Conservation (phyloP, 2,888 invertebrate species). For the Synergus gifuensis region DNA sequence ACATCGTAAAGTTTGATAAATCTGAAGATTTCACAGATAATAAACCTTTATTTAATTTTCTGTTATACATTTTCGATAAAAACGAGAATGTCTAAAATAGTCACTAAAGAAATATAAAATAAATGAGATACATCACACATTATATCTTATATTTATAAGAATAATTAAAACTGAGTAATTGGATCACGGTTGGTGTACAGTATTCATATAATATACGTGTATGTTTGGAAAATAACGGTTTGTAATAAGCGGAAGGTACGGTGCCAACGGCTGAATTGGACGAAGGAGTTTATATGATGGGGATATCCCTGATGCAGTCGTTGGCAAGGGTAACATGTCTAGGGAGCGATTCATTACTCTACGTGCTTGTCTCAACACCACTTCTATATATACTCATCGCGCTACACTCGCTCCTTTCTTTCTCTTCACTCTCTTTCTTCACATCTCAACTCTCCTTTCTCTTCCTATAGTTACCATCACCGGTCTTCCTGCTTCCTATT, state of each 20-base stretch:
- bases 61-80: too few relatives aligned
- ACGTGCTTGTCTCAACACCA: constrained; percentile 61
- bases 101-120: too few relatives aligned
- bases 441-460: not conserved
- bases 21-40: too few relatives aligned
- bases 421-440: not conserved
- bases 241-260: constrained; percentile 27
- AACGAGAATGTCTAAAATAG: too few relatives aligned
- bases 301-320: constrained; percentile 22
- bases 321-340: constrained; percentile 55
- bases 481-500: not conserved
- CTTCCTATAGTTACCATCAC: not conserved
- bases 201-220: not conserved
- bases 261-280: constrained; percentile 31
- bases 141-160: too few relatives aligned
- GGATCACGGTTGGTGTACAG: too few relatives aligned
- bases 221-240: constrained; percentile 10
- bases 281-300: constrained; percentile 33
- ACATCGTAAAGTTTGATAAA: too few relatives aligned
- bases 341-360: constrained; percentile 69
- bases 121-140: too few relatives aligned
- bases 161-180: too few relatives aligned
- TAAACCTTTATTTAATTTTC: too few relatives aligned
- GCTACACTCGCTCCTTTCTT: not conserved
- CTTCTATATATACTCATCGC: constrained; percentile 50